Conservation (phyloP, 1,140 invertebrate genomes). For the Drosophila mayri region DNA sequence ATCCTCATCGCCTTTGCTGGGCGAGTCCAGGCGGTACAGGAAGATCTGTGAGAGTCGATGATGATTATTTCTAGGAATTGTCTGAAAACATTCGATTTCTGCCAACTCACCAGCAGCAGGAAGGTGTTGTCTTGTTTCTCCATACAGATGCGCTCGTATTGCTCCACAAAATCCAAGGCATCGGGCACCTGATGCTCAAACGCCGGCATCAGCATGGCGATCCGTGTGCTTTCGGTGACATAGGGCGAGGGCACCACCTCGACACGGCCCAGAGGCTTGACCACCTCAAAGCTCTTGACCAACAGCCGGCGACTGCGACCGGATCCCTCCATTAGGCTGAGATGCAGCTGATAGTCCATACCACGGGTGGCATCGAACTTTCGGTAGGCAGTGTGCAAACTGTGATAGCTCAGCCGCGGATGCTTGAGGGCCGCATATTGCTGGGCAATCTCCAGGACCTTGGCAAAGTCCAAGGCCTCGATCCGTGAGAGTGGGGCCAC, state of each 20-base stretch:
- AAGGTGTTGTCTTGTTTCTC: conserved; percentile 92
- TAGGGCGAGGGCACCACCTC: conserved; percentile 95
- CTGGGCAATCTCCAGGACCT: conserved; percentile 87
- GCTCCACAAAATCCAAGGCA: conserved; percentile 88
- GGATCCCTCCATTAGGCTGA: conserved; percentile 86
- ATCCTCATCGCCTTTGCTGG: conserved; percentile 89
- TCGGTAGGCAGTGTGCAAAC: conserved; percentile 92
- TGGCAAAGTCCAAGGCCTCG: conserved; percentile 89
- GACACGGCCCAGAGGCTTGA: conserved; percentile 92
- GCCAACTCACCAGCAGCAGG: conserved; percentile 88
- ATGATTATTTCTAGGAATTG: not conserved
- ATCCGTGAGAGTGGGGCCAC: conserved; percentile 87
- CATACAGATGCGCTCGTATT: conserved; percentile 90
- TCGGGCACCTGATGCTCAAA: conserved; percentile 81
- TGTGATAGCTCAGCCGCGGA: conserved; percentile 86
- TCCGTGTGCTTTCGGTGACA: conserved; percentile 94
- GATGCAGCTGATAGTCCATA: conserved; percentile 94
- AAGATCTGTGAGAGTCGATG: conserved; percentile 85
- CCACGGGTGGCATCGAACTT: conserved; percentile 94
- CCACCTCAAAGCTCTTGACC: conserved; percentile 86
- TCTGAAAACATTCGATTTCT: not conserved
- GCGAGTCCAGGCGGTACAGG: conserved; percentile 86
- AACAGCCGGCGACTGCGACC: conserved; percentile 41
- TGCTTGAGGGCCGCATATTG: conserved; percentile 87
- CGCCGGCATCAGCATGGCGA: conserved; percentile 90